phyloP scores from a whole-genome alignment of 2,888 invertebrate genomes.

The Acleris cristana region DNA sequence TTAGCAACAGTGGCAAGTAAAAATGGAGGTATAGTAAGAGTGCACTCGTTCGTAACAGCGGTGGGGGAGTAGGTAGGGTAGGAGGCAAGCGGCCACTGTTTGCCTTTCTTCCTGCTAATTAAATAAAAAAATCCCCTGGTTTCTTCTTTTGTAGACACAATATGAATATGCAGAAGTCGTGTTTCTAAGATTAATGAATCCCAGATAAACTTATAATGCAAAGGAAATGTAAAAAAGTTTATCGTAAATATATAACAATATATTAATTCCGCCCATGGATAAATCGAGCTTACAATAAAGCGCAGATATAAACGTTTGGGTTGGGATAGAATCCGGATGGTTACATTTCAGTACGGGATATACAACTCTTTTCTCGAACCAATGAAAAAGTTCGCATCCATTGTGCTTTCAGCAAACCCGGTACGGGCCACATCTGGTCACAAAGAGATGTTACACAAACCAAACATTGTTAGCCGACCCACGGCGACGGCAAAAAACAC shows the following conservation, averaged over 20 bases:
- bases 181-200: too few relatives aligned
- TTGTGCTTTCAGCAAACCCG: conserved; percentile 61
- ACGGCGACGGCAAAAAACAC: conserved; percentile 56
- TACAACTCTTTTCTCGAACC: conserved; percentile 5
- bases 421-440: conserved; percentile 63
- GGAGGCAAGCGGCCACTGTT: conserved; percentile 56
- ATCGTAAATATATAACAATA: too few relatives aligned
- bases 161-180: not conserved
- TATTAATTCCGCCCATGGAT: too few relatives aligned
- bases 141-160: conserved; percentile 18
- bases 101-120: conserved; percentile 65
- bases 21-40: conserved; percentile 37
- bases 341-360: not conserved
- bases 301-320: too few relatives aligned
- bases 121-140: conserved; percentile 58
- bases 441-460: conserved; percentile 64
- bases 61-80: conserved; percentile 47
- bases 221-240: too few relatives aligned
- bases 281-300: too few relatives aligned
- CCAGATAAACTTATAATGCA: too few relatives aligned
- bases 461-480: conserved; percentile 70
- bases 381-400: conserved; percentile 62
- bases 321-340: not conserved
- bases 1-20: conserved; percentile 56
- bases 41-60: conserved; percentile 23